Conservation (phyloP, 2,797 vertebrate species). For the Hafferia zeledoni region DNA sequence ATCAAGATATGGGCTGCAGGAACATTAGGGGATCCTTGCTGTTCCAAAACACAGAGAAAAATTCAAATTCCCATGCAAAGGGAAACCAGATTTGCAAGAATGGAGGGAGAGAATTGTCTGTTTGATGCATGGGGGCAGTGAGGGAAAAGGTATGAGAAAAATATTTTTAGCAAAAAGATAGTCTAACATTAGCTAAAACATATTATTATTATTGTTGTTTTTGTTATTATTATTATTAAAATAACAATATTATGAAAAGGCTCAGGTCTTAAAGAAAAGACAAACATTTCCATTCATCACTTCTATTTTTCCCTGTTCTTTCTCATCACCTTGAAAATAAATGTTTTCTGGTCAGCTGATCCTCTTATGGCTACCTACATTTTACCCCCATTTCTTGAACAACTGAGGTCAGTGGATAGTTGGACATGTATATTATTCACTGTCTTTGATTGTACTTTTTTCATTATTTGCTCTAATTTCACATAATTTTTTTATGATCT, state of each 20-base stretch:
- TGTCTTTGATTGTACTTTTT: neutral
- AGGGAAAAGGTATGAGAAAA: neutral
- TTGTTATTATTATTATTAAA: too few relatives aligned
- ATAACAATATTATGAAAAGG: neutral
- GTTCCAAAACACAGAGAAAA: neutral
- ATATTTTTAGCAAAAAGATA: neutral
- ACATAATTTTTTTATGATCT: neutral
- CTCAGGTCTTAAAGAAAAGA: neutral
- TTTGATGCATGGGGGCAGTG: neutral
- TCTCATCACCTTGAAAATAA: neutral
- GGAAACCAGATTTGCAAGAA: neutral
- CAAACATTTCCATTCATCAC: neutral
- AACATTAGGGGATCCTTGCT: neutral
- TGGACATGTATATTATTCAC: neutral
- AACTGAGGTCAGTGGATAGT: neutral
- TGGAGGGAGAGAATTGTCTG: neutral
- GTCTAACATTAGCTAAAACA: neutral
- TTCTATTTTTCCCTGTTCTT: neutral
- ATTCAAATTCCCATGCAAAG: neutral
- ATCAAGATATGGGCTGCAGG: neutral
- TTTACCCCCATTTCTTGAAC: neutral
- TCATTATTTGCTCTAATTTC: neutral
- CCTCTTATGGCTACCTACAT: neutral
- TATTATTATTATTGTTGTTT: neutral
- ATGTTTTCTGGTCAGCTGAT: neutral